Percentiles rank a stretch among this genome's conserved stretches.
These are phyloP conservation scores for Sphecodes monilicornis DNA, from an alignment of 2,888 invertebrate species.

Conservation along the genomic window DNA sequence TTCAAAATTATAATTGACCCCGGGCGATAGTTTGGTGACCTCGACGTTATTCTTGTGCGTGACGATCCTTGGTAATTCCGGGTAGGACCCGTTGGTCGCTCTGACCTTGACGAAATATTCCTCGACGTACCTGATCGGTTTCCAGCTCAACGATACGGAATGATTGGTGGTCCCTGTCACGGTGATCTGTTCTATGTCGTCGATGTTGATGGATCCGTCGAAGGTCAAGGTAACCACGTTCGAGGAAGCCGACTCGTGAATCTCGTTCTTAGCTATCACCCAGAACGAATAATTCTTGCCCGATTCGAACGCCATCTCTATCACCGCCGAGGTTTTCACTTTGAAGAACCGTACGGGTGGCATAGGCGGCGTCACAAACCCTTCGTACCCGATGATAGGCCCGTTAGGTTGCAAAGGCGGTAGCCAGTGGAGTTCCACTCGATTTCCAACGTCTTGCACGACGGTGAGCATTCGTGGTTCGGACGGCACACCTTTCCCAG, in stretches of 20 bases:
- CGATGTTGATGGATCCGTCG: conserved; percentile 88
- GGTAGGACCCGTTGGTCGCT: conserved; percentile 86
- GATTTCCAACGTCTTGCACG: conserved; percentile 87
- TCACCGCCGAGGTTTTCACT: conserved; percentile 85
- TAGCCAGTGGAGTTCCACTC: conserved; percentile 90
- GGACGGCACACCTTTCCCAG: conserved; percentile 90
- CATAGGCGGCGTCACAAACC: conserved; percentile 88
- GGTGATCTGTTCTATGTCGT: conserved; percentile 86
- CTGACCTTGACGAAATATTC: conserved; percentile 87
- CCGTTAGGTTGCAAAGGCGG: conserved; percentile 89
- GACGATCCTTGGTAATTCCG: conserved; percentile 84
- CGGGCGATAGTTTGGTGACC: conserved; percentile 83
- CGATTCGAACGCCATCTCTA: conserved; percentile 86
- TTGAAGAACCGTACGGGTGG: conserved; percentile 85
- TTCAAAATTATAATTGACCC: conserved; percentile 86
- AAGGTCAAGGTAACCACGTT: conserved; percentile 87
- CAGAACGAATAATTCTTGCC: conserved; percentile 89
- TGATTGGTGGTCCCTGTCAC: conserved; percentile 85
- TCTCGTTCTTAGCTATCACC: conserved; percentile 89
- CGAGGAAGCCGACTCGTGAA: conserved; percentile 87
- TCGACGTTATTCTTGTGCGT: conserved; percentile 82
- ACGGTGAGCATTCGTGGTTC: conserved; percentile 89
- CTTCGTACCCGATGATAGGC: conserved; percentile 87
- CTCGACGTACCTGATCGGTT: conserved; percentile 86
- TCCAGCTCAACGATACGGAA: conserved; percentile 88